Evolutionary conservation across 2,797 vertebrate genomes (phyloP).

Genomic region (Squalus acanthias): DNA sequence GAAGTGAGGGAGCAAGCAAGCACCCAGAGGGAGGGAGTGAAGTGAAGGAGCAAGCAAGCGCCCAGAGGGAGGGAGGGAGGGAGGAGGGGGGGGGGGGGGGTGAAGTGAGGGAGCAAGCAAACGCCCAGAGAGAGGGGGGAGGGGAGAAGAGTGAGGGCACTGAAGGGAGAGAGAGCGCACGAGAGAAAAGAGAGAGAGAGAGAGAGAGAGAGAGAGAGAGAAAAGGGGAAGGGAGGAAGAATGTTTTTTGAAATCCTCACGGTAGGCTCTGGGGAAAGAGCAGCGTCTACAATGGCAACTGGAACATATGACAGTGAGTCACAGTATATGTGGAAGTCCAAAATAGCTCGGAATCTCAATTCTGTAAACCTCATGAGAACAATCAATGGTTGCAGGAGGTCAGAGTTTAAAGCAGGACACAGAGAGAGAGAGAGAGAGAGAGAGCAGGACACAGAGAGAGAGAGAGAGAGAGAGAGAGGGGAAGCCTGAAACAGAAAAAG

Average conservation of each 20-base stretch:
- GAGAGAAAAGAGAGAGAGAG: too few species aligned
- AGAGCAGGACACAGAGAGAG: too few species aligned
- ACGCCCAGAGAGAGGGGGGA: too few species aligned
- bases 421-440: background rate
- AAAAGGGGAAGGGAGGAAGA: too few species aligned
- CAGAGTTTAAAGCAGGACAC: background rate
- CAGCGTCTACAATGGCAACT: background rate
- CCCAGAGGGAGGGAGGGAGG: background rate
- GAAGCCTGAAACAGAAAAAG: background rate
- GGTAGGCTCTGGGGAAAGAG: background rate
- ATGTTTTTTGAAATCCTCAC: background rate
- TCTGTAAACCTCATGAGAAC: background rate
- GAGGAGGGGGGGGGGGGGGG: too few species aligned
- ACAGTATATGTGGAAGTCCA: background rate
- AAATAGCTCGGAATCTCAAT: background rate
- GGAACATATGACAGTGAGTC: slow-evolving; percentile 16
- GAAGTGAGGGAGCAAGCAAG: too few species aligned
- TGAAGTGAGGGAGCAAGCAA: background rate
- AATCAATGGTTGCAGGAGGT: background rate
- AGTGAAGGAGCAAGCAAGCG: too few species aligned
- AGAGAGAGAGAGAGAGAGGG: background rate
- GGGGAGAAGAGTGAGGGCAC: too few species aligned
- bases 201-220: too few species aligned
- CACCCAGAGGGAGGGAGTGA: too few species aligned
- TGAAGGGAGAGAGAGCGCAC: too few species aligned